A percentile compares a stretch with the other conserved stretches of the same genome.
These are phyloP conservation scores for Toxostoma redivivum DNA, from an alignment of 2,113 vertebrate species.

Conservation along the genomic window DNA sequence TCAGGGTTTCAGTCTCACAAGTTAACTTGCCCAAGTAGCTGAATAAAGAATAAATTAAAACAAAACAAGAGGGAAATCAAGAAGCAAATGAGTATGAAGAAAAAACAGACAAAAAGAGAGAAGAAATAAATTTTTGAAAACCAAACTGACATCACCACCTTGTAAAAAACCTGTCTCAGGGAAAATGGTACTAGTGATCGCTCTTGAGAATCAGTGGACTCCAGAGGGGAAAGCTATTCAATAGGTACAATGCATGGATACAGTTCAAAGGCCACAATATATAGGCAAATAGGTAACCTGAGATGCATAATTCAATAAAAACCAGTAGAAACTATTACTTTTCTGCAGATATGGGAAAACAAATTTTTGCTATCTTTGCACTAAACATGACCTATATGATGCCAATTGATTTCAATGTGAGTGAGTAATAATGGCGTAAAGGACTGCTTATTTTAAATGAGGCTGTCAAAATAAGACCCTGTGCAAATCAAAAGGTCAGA, in stretches of 20 bases:
- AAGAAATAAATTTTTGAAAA: neutral
- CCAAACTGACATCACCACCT: neutral
- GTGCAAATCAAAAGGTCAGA: neutral
- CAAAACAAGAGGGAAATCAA: neutral
- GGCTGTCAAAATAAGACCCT: neutral
- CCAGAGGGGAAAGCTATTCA: neutral
- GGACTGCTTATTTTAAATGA: neutral
- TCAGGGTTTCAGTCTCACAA: neutral
- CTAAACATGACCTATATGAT: neutral
- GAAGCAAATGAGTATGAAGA: neutral
- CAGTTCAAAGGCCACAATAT: neutral
- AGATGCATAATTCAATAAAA: neutral
- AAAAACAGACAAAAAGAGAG: neutral
- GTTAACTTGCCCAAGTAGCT: neutral
- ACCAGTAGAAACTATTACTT: neutral
- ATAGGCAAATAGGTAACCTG: neutral
- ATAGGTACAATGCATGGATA: neutral
- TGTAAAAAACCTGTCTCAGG: neutral
- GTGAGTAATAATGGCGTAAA: neutral
- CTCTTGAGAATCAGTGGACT: neutral
- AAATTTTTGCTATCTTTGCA: neutral
- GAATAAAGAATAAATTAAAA: neutral
- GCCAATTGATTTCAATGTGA: neutral
- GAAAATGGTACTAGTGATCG: neutral
- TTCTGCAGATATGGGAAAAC: neutral